Evolutionary conservation across 92 coral and sea anemone genomes (phyloP).

Genomic region (Nematostella vectensis): DNA sequence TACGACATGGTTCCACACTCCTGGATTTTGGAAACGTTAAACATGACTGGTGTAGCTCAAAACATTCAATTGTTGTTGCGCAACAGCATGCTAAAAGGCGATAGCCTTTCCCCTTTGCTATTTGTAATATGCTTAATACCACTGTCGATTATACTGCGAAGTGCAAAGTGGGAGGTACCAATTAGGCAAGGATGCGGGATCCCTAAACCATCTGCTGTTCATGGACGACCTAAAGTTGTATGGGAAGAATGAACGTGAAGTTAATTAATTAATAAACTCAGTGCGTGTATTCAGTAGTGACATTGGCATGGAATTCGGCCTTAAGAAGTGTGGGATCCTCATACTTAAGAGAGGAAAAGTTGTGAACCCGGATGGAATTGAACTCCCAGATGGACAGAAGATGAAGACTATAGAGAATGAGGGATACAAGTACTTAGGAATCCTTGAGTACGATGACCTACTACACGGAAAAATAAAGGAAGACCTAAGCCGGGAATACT

Average conservation of each 20-base stretch:
- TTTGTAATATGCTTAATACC: constrained; percentile 18
- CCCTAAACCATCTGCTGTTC: constrained; percentile 22
- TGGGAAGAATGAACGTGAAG: constrained; percentile 24
- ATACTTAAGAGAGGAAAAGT: constrained; percentile 23
- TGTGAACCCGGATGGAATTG: constrained; percentile 14
- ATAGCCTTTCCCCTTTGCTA: constrained; percentile 10
- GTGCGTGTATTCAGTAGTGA: constrained; percentile 29
- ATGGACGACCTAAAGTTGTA: constrained; percentile 42
- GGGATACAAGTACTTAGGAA: constrained; percentile 30
- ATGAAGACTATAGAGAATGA: constrained; percentile 10
- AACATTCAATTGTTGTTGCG: constrained; percentile 6
- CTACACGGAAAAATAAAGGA: background rate
- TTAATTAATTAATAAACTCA: constrained; percentile 21
- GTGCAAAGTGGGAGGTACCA: constrained; percentile 10
- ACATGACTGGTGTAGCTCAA: background rate
- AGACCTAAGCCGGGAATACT: constrained; percentile 10
- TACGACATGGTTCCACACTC: constrained; percentile 31
- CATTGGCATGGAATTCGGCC: constrained; percentile 30
- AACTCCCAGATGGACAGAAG: constrained; percentile 13
- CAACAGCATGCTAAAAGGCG: constrained; percentile 26
- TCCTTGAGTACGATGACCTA: constrained; percentile 1
- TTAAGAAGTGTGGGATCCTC: constrained; percentile 27
- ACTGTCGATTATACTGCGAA: constrained; percentile 11
- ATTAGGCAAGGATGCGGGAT: constrained; percentile 6
- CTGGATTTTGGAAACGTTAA: constrained; percentile 21